A percentile compares a stretch with the other conserved stretches of the same genome.
Conservation (phyloP, 2,888 invertebrate genomes). For the Salticus scenicus region DNA sequence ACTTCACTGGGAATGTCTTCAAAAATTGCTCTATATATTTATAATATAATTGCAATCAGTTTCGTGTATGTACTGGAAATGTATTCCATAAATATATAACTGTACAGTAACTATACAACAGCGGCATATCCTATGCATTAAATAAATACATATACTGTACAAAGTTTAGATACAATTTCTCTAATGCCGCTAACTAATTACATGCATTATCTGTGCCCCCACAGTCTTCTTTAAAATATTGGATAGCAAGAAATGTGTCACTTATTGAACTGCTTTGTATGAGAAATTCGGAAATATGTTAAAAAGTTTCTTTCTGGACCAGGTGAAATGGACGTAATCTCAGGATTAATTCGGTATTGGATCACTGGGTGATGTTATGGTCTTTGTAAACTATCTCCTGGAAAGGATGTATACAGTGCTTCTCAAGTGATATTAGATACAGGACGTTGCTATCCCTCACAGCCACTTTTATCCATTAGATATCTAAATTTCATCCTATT, state of each 20-base stretch:
- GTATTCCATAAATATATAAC: conserved; percentile 57
- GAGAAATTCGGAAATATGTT: conserved; percentile 29
- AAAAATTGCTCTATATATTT: conserved; percentile 11
- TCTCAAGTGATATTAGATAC: neutral
- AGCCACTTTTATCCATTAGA: too few relatives aligned
- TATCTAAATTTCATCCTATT: too few relatives aligned
- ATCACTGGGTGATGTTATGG: conserved; percentile 36
- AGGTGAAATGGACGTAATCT: conserved; percentile 43
- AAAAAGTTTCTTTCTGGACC: conserved; percentile 36
- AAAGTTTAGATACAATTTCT: conserved; percentile 23
- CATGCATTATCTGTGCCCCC: conserved; percentile 37
- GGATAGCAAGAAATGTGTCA: neutral
- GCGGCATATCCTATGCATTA: conserved; percentile 41
- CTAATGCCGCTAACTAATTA: conserved; percentile 54
- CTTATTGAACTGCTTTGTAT: conserved; percentile 25
- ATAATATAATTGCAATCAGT: conserved; percentile 37
- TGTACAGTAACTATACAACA: conserved; percentile 66
- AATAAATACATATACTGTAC: conserved; percentile 67
- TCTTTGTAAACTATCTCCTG: neutral
- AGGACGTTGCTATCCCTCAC: too few relatives aligned
- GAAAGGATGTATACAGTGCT: conserved; percentile 8
- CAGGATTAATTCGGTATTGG: conserved; percentile 62
- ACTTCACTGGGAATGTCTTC: conserved; percentile 52
- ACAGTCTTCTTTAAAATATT: conserved; percentile 9
- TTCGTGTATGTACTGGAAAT: conserved; percentile 15